Conservation (phyloP, 2,888 invertebrate genomes). For the Troides helena region DNA sequence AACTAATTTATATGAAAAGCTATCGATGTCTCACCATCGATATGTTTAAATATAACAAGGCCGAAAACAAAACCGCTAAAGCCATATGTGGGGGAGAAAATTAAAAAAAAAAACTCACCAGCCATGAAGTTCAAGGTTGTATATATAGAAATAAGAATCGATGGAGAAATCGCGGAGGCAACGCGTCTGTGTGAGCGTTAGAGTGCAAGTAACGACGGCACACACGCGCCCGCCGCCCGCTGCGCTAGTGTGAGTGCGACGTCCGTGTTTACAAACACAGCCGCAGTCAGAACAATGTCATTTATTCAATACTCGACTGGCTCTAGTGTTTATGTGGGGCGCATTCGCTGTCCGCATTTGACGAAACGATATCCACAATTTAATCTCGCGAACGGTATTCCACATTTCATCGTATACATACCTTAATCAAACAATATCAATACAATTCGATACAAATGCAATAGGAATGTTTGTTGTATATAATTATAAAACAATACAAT, state of each 20-base stretch:
- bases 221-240: slow-evolving; percentile 26
- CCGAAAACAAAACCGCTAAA: background rate
- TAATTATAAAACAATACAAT: too few relatives aligned
- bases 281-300: slow-evolving; percentile 66
- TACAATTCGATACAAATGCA: background rate
- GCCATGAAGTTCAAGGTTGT: slow-evolving; percentile 73
- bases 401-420: background rate
- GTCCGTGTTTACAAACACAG: slow-evolving; percentile 64
- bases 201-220: slow-evolving; percentile 53
- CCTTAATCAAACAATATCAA: background rate
- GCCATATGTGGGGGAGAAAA: background rate
- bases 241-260: slow-evolving; percentile 46
- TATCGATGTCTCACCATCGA: slow-evolving; percentile 31
- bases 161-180: slow-evolving; percentile 68
- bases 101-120: slow-evolving; percentile 56
- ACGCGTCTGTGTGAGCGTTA: slow-evolving; percentile 62
- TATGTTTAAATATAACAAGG: background rate
- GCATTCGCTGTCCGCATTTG: slow-evolving; percentile 29
- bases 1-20: slow-evolving; percentile 38
- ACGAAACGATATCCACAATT: slow-evolving; percentile 1
- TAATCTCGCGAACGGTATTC: background rate
- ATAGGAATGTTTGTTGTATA: background rate
- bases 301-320: slow-evolving; percentile 59
- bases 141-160: slow-evolving; percentile 55
- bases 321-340: slow-evolving; percentile 56